Evolutionary conservation across 1,140 invertebrate species (phyloP), one percentile per base, ranked within the genome.

Genomic region (Brachionus rotundiformis): DNA sequence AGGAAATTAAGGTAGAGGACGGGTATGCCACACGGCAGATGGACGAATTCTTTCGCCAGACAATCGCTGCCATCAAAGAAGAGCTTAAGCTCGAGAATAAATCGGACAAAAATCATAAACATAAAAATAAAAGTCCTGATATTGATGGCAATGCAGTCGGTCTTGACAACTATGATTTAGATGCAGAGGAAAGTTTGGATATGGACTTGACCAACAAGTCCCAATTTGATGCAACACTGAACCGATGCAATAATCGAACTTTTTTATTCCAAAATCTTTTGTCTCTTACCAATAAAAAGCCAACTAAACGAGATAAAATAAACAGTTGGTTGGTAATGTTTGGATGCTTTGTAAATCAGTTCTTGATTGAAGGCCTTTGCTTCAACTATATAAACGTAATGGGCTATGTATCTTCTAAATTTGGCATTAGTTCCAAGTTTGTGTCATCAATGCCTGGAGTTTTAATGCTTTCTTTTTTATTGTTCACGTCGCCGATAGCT

Each of bases 31-130:
- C 76, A 1, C n/a, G 76, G 27, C 76, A 79, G 31, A 79, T 79
- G 76, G 76, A 79, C 47, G 76, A 79, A 23, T 59, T 23, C 33
- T 79, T 79, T 79, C 44, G 76, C 6, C 76, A 79, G 36, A 79
- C 47, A 79, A 79, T 79, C 31, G 76, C 76, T 8, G 47, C 76
- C 13, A 79, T 79, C 6, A 79, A 79, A 63, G 44, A 79, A 59
- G 76, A 79, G 13, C 16, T 79, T 5, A 79, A 79, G 47, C n/a
- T 49, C 2, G 73, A 77, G 11, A 63, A 59, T 33, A 54, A 19
- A 63, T 27, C 7, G 6, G 76, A 73, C 25, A 41, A 73, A 23
- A 73, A 19, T 73, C 68, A 73, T 23, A 16, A 73, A 19, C 16
- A 73, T 25, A 29, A 36, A 36, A 27, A 71, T 33, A 13, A 36